These are phyloP conservation scores for Drosophila imparisetae DNA, from an alignment of 2,888 invertebrate genomes.

Conservation along the genomic window DNA sequence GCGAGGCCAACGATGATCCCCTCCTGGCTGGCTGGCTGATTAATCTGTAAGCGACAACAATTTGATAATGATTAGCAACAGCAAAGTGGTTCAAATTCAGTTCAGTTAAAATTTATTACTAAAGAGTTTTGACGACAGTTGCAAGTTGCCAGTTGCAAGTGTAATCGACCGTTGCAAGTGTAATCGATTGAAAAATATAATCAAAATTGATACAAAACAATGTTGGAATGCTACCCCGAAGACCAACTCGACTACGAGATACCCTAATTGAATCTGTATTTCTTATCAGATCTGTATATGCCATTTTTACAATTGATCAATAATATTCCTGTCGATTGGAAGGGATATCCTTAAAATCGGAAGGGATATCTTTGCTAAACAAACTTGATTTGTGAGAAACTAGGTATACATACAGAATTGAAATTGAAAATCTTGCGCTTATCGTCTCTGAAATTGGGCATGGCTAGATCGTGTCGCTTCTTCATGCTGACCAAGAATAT, in stretches of 20 bases:
- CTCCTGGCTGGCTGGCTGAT: conserved; percentile 46
- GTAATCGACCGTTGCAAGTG: neutral
- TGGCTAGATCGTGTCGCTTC: neutral
- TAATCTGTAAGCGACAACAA: conserved; percentile 49
- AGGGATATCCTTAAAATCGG: too few species aligned
- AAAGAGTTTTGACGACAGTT: neutral
- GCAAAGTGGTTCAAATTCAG: neutral
- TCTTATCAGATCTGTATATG: neutral
- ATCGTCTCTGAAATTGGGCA: neutral
- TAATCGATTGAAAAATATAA: neutral
- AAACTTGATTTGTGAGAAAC: neutral
- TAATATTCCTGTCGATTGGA: neutral
- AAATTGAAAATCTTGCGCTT: neutral
- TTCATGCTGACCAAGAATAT: neutral
- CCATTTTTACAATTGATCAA: neutral
- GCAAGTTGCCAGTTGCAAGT: too few species aligned
- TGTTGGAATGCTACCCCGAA: neutral
- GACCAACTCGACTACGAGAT: neutral
- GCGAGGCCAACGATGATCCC: conserved; percentile 63
- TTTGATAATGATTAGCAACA: neutral
- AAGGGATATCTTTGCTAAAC: too few species aligned
- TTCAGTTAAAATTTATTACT: neutral
- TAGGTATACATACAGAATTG: neutral
- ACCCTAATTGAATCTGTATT: neutral
- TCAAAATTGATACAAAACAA: neutral